Evolutionary conservation across 2,113 vertebrate species (phyloP).

Genomic region (Pygathrix nemaeus): DNA sequence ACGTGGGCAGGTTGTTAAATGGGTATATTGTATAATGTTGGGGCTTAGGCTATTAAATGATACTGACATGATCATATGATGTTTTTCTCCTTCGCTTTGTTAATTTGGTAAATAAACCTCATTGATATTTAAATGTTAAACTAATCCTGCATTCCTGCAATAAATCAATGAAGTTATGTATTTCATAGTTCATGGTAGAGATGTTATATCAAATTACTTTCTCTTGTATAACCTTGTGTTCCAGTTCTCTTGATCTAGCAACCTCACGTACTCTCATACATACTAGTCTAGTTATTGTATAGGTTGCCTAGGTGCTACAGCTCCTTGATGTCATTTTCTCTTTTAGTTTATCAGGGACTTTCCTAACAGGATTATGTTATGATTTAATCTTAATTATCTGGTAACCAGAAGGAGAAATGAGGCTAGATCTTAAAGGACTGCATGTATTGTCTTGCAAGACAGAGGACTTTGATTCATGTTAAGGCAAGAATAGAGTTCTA

Average conservation of each 20-base stretch:
- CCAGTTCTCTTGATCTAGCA: not conserved
- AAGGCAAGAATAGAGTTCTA: not conserved
- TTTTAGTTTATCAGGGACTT: not conserved
- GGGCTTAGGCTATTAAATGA: too few relatives aligned
- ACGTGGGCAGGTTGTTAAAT: too few relatives aligned
- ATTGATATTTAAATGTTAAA: not conserved
- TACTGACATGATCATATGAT: not conserved
- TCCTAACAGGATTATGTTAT: not conserved
- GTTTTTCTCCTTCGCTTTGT: not conserved
- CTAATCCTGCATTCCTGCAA: not conserved
- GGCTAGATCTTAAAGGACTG: not conserved
- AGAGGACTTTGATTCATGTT: not conserved
- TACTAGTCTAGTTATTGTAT: not conserved
- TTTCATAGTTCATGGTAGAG: not conserved
- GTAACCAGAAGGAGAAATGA: not conserved
- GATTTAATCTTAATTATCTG: not conserved
- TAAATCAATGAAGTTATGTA: not conserved
- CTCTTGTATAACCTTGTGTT: not conserved
- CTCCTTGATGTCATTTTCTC: not conserved
- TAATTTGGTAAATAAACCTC: not conserved
- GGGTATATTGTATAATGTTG: too few relatives aligned
- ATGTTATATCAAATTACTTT: not conserved
- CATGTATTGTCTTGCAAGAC: not conserved
- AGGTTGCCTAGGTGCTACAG: not conserved
- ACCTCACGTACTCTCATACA: not conserved